Conservation (phyloP, 1,140 invertebrate species). For the Melitaea cinxia region DNA sequence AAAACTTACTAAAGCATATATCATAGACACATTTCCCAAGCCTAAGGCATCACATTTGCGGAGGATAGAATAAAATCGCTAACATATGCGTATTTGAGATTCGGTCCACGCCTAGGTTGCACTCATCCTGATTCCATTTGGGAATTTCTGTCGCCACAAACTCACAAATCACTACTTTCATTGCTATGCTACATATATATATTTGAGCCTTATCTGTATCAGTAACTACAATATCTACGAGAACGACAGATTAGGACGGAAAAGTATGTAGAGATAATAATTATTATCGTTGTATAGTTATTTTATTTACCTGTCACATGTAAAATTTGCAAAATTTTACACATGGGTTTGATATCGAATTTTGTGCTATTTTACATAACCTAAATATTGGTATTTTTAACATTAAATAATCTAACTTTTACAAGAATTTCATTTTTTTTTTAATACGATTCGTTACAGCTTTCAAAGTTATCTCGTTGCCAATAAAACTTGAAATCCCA, state of each 20-base stretch:
- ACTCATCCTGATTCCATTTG: conserved; percentile 80
- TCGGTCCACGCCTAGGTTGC: conserved; percentile 70
- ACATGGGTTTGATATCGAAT: no score
- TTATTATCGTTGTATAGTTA: background rate
- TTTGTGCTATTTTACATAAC: no score
- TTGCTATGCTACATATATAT: conserved; percentile 54
- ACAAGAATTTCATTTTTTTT: background rate
- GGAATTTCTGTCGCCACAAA: conserved; percentile 76
- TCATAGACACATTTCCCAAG: conserved; percentile 7
- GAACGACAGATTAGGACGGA: no score
- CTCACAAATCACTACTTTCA: conserved; percentile 78
- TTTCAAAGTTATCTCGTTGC: conserved; percentile 36
- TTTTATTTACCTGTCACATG: background rate
- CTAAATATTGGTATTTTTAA: no score
- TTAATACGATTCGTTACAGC: conserved; percentile 10
- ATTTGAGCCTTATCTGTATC: background rate
- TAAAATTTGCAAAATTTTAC: conserved; percentile 2
- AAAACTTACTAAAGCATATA: background rate
- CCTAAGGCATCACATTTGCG: conserved; percentile 28
- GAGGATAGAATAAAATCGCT: conserved; percentile 62
- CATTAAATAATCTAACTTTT: no score
- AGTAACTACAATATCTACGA: background rate
- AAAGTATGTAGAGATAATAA: no score
- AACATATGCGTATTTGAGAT: conserved; percentile 77
- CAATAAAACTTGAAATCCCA: conserved; percentile 78